A percentile compares a stretch with the other conserved stretches of the same genome.
Conservation (phyloP, 1,140 invertebrate genomes). For the Cepaea nemoralis region DNA sequence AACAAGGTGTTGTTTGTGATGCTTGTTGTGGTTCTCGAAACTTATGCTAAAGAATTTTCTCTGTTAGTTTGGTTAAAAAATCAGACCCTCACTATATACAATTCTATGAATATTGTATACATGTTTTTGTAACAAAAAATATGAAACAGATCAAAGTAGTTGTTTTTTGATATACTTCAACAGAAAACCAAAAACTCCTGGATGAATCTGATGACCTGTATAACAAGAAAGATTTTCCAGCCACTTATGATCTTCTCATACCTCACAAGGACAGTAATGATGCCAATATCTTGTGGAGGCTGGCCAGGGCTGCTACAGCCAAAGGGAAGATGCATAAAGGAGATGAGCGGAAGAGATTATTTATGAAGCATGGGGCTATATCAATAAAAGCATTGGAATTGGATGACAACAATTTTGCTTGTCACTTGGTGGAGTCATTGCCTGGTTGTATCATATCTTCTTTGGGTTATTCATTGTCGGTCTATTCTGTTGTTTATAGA, state of each 20-base stretch:
- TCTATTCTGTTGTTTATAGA: too few species aligned
- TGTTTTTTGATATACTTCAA: neutral
- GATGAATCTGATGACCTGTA: conserved; percentile 49
- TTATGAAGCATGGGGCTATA: conserved; percentile 79
- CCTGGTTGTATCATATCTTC: too few species aligned
- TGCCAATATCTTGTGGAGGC: conserved; percentile 83
- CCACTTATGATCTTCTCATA: conserved; percentile 52
- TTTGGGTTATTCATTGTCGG: too few species aligned
- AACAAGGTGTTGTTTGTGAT: too few species aligned
- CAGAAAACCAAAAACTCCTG: conserved; percentile 36
- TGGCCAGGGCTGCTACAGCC: conserved; percentile 81
- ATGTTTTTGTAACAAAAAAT: too few species aligned
- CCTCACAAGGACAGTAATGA: conserved; percentile 70
- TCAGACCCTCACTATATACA: too few species aligned
- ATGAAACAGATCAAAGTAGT: too few species aligned
- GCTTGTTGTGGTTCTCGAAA: too few species aligned
- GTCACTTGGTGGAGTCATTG: conserved; percentile 78
- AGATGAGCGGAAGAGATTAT: conserved; percentile 75
- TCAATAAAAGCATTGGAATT: conserved; percentile 75
- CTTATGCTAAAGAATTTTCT: too few species aligned
- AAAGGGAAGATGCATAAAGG: conserved; percentile 78
- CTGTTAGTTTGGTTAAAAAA: too few species aligned
- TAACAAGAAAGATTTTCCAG: conserved; percentile 41
- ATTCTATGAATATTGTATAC: too few species aligned
- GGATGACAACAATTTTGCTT: conserved; percentile 79